phyloP scores from a whole-genome alignment of 1,140 invertebrate genomes.

The silkworm (Bombyx mori) region ASM3026992v2 NC_085124.1:7432001-7432500 shows the following conservation, averaged over 20 bases:
- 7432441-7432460: no score
- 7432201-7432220: slow-evolving; percentile 29
- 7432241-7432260: slow-evolving; percentile 63
- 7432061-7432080: no score
- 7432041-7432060: no score
- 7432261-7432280: slow-evolving; percentile 63
- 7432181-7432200: slow-evolving; percentile 39
- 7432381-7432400: slow-evolving; percentile 13
- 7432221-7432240: slow-evolving; percentile 50
- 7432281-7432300: slow-evolving; percentile 51
- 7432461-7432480: no score
- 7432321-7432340: slow-evolving; percentile 54
- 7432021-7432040: no score
- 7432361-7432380: slow-evolving; percentile 34
- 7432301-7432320: slow-evolving; percentile 39
- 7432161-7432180: slow-evolving; percentile 25
- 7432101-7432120: no score
- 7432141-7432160: slow-evolving; percentile 12
- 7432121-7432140: slow-evolving; percentile 3
- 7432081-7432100: no score
- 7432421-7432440: no score
- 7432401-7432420: no score
- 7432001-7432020: no score
- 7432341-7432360: slow-evolving; percentile 26
- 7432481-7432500: no score